Evolutionary conservation across 2,888 invertebrate species (phyloP), one percentile per base, ranked within the genome.

Genomic region (Leucoma salicis): DNA sequence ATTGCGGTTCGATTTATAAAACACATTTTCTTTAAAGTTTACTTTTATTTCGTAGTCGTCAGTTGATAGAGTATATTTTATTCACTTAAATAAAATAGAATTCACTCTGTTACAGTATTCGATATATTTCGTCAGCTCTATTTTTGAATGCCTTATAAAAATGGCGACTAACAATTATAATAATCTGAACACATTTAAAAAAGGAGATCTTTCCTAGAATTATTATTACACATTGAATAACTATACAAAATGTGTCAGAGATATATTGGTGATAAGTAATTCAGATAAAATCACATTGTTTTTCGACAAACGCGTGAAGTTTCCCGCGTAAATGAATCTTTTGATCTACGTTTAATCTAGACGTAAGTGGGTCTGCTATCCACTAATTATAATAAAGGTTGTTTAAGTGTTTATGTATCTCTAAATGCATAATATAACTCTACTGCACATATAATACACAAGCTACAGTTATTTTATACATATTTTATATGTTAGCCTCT

Each of bases 371-470:
- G 73, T 63, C 68, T 66, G 70, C 58, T 73, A 71, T 58, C 66
- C 72, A 70, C 79, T 80, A 74, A 69, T 68, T 72, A 74, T 77
- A 8, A 21, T 8, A 77, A 75, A 71, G 69, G 74, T 74, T 78
- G 71, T 74, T 3, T 74, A 79, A 75, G 75, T 78, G 72, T 75
- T 21, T 74, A 79, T 76, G 75, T 80, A 82, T 75, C 66, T 58
- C 84, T 87, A 82, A 82, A 83, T 81, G 82, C 80, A 81, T 83
- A 84, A 59, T 59, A 57, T 82, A 84, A 83, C 81, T 70, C 82
- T 72, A 71, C 78, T 76, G 82, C 76, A 77, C 73, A 80, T 82
- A 79, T 77, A 74, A 74, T 74, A 81, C 76, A 81, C 73, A 78
- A 73, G 70, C 74, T 83, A 79, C 24, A 75, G 75, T 78, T 78